Percentiles rank a stretch among this genome's conserved stretches.
phyloP scores from a whole-genome alignment of 2,797 vertebrate genomes.

The Morus bassanus region DNA sequence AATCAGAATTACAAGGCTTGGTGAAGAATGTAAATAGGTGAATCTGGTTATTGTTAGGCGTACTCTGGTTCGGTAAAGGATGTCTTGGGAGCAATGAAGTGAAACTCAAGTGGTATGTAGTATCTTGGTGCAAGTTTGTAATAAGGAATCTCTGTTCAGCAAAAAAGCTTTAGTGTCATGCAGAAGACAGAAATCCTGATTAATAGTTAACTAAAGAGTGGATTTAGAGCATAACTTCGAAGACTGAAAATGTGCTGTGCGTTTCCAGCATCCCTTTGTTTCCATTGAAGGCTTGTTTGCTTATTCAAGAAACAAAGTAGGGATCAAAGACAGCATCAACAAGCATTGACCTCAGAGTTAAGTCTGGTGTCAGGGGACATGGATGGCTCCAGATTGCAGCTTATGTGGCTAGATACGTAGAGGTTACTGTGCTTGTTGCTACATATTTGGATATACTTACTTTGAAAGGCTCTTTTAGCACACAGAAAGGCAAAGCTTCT shows the following conservation, averaged over 20 bases:
- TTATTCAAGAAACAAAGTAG: background rate
- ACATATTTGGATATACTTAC: accelerated
- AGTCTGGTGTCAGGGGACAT: background rate
- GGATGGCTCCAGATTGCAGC: background rate
- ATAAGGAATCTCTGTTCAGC: background rate
- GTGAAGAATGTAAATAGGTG: background rate
- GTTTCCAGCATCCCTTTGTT: background rate
- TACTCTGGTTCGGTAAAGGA: background rate
- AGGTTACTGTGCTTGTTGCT: background rate
- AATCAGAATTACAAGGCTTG: accelerated
- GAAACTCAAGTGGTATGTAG: background rate
- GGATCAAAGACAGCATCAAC: background rate
- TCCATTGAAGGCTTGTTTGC: background rate
- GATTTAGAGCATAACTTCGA: background rate
- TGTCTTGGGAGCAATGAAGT: background rate
- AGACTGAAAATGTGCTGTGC: background rate
- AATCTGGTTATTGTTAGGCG: background rate
- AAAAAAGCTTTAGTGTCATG: background rate
- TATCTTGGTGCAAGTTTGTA: background rate
- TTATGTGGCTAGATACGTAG: background rate
- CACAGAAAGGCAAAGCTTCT: background rate
- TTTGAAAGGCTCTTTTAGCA: background rate
- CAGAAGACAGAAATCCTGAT: background rate
- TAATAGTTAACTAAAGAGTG: background rate
- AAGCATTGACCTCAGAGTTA: background rate